Evolutionary conservation across 2,888 invertebrate species (phyloP), one percentile per base, ranked within the genome.

Genomic region (Ceramica pisi): DNA sequence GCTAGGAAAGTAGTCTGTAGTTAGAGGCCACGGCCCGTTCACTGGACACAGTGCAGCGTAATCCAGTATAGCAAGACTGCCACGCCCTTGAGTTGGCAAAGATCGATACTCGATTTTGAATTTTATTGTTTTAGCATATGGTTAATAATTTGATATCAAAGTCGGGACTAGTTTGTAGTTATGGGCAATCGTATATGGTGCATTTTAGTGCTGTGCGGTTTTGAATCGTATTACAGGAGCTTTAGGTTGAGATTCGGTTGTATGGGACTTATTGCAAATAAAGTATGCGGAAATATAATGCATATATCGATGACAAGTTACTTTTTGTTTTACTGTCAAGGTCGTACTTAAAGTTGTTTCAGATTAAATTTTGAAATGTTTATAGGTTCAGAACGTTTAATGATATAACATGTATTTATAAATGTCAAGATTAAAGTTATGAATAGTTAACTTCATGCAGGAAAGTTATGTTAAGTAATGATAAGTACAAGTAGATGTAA

Each of bases 21-120:
- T 92, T 94, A 92, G 93, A 95, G 95, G 95, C 92, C 95, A 92
- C 91, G 88, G 85, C 35, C 85, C 86, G 79, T 81, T 86, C 86
- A 86, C 86, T 86, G 71, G 53, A 31, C 63, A 75, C 61, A 51
- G 50, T 48, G 21, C 51, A 70, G 31, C 14, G 31, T 57, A 51
- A 72, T 70, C 70, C 74, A 85, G 83, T 76, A 72, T 31, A 44
- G 63, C 87, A 64, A 85, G 63, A 71, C 60, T 23, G 64, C 72
- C 68, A 78, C 78, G 70, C 83, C 81, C 79, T 86, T 86, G 79
- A 41, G 23, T 64, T 62, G 19, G 1, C n/a, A 16, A 59, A 55
- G 7, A 51, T n/a, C 23, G 16, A 55, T 10, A 21, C 7, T 48
- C n/a, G 46, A 74, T 48, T 67, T 57, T 41, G 5, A 31, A 46